Evolutionary conservation across 2,113 vertebrate genomes (phyloP).

Genomic region (Strix aluco): DNA sequence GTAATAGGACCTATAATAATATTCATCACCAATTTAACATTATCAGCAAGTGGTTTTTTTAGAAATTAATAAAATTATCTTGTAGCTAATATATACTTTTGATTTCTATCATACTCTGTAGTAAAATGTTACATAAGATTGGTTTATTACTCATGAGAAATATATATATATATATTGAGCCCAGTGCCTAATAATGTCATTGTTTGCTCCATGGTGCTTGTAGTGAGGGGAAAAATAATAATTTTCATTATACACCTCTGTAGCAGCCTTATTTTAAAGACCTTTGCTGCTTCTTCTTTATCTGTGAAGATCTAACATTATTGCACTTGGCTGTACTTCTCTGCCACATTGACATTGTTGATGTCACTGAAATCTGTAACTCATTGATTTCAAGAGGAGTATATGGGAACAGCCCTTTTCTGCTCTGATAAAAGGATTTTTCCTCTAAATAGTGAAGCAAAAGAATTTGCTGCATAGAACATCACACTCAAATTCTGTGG

Average conservation of each 20-base stretch:
- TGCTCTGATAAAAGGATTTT: background rate
- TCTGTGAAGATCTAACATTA: background rate
- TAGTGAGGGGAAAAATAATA: background rate
- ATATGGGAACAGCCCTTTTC: background rate
- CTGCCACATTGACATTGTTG: background rate
- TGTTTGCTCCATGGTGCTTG: background rate
- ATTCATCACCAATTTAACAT: background rate
- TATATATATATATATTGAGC: background rate
- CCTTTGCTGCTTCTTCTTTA: background rate
- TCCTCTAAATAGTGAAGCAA: background rate
- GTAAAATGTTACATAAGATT: background rate
- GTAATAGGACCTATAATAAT: background rate
- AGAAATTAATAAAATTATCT: background rate
- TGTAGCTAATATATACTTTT: background rate
- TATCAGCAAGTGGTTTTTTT: background rate
- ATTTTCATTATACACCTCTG: background rate
- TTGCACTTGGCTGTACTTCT: background rate
- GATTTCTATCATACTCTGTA: background rate
- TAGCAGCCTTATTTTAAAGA: background rate
- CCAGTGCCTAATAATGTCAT: background rate
- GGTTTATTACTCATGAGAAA: background rate
- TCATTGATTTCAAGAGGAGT: background rate
- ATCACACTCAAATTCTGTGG: background rate
- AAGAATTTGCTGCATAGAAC: background rate
- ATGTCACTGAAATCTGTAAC: background rate